phyloP scores from a whole-genome alignment of 2,888 invertebrate species.

The Cordilura impudica region DNA sequence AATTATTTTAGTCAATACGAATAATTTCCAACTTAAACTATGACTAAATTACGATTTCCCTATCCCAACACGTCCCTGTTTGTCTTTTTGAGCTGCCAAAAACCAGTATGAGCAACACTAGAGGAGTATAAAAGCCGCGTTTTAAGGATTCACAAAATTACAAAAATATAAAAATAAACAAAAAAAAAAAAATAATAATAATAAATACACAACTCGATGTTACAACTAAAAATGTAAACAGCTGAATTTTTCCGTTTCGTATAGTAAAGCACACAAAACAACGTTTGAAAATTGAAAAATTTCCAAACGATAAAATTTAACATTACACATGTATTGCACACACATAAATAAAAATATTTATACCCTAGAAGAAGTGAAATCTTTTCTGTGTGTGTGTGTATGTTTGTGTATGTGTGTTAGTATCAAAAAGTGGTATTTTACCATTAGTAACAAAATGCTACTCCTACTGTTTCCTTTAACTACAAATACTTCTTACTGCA shows the following conservation, averaged over 20 bases:
- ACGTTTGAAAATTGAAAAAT: constrained; percentile 74
- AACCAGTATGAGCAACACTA: constrained; percentile 23
- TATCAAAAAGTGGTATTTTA: constrained; percentile 29
- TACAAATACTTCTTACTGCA: constrained; percentile 18
- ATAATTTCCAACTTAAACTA: no score
- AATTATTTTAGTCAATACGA: no score
- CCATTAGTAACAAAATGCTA: constrained; percentile 12
- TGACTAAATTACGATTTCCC: no score
- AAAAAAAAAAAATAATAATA: no score
- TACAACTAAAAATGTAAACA: constrained; percentile 6
- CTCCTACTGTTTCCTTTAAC: constrained; percentile 29
- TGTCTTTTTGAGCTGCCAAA: not conserved
- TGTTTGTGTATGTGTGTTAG: not conserved
- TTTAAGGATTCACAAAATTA: constrained; percentile 44
- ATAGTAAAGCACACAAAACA: not conserved
- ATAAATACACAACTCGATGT: not conserved
- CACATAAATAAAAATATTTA: constrained; percentile 21
- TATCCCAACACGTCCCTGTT: not conserved
- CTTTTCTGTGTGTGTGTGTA: not conserved
- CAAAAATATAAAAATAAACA: constrained; percentile 23
- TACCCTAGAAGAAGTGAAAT: constrained; percentile 28
- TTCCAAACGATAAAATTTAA: constrained; percentile 77
- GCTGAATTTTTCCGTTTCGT: constrained; percentile 5
- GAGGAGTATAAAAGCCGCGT: constrained; percentile 39
- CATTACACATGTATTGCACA: constrained; percentile 60